These are phyloP conservation scores for Sarcoramphus papa DNA, from an alignment of 2,797 vertebrate species.

Conservation along the genomic window DNA sequence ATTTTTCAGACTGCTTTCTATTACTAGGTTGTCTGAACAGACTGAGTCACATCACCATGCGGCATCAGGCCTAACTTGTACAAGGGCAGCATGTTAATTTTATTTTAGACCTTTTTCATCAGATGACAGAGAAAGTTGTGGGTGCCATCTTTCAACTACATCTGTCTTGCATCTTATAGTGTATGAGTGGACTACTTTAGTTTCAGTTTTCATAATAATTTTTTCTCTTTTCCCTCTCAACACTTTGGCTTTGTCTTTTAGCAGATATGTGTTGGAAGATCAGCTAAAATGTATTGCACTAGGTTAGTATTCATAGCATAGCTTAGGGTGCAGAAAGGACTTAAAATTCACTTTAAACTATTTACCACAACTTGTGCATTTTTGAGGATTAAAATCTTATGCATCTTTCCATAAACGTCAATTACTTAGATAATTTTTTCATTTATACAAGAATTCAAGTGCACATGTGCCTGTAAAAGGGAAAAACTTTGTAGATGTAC, in stretches of 20 bases:
- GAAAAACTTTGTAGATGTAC: background rate
- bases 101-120: background rate
- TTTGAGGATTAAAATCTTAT: background rate
- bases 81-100: background rate
- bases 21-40: background rate
- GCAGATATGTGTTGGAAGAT: background rate
- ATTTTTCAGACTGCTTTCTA: background rate
- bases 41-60: background rate
- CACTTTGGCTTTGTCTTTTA: background rate
- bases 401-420: background rate
- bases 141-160: background rate
- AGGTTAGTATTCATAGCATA: background rate
- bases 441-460: background rate
- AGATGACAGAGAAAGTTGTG: background rate
- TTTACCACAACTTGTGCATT: background rate
- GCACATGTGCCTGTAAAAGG: background rate
- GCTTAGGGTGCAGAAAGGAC: background rate
- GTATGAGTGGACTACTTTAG: background rate
- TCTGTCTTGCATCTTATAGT: background rate
- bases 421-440: background rate
- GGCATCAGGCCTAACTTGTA: background rate
- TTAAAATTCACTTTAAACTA: background rate
- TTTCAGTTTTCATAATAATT: background rate
- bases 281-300: background rate
- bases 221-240: background rate